Conservation (phyloP, 2,113 vertebrate genomes). For the western clawed frog (Xenopus tropicalis) region DNA sequence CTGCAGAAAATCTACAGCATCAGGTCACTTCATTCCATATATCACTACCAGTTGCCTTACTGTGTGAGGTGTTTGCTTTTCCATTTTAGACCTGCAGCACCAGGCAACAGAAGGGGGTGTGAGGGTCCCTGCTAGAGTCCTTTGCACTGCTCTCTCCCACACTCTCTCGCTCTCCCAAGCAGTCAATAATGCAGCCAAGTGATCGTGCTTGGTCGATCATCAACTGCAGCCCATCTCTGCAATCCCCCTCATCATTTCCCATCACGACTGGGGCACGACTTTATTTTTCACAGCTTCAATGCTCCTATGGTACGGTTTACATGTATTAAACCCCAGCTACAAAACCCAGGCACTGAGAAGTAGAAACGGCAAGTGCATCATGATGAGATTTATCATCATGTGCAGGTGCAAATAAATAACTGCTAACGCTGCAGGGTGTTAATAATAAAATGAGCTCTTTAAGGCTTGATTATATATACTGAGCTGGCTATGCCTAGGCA, state of each 20-base stretch:
- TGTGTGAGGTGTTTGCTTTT: background rate
- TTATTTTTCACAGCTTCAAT: background rate
- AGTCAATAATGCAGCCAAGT: conserved; percentile 49
- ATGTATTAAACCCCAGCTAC: background rate
- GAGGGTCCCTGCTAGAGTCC: background rate
- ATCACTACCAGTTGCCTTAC: conserved; percentile 34
- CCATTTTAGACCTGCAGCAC: background rate
- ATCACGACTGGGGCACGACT: background rate
- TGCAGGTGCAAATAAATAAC: background rate
- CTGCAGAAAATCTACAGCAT: background rate
- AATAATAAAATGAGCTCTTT: background rate
- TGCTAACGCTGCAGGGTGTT: background rate
- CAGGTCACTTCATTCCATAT: background rate
- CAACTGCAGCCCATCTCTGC: conserved; percentile 39
- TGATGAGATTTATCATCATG: background rate
- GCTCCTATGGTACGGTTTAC: too few relatives aligned
- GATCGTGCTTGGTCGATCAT: conserved; percentile 42
- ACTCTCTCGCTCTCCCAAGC: conserved; percentile 31
- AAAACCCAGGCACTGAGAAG: background rate
- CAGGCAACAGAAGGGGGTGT: background rate
- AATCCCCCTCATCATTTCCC: background rate
- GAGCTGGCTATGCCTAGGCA: background rate
- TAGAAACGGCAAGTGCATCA: background rate
- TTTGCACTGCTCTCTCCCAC: background rate
- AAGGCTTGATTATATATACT: background rate